Evolutionary conservation across 2,797 vertebrate genomes (phyloP), one percentile per base, ranked within the genome.

Genomic region (Hyperoplus lanceolatus): DNA sequence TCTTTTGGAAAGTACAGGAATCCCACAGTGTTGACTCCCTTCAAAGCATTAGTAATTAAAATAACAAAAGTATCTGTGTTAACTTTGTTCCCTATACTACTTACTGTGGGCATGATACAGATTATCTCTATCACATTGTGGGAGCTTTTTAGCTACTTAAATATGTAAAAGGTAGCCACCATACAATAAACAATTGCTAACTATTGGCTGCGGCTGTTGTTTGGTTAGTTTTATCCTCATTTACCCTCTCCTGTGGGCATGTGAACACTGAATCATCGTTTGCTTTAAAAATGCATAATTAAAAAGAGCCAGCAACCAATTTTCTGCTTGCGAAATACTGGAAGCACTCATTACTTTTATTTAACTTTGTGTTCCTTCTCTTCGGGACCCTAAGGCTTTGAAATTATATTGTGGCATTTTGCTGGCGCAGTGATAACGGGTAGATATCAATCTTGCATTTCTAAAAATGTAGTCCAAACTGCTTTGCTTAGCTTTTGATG

Each of bases 321-420:
- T 80, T 75, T 80, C 21, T 72, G 64, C 80, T 82, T 84, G 65
- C 79, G 73, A 85, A 84, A 87, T 75, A 66, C 39, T 80, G 72
- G 46, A 82, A 72, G 48, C 64, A 46, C 38, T 73, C 74, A 71
- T 78, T 72, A 6, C 43, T 65, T 76, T 74, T 61, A 46, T 64
- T 75, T 51, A 14, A 48, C 12, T 64, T 3, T 42, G 65, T 67
- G 63, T 66, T 18, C 1, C 14, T 75, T 61, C 67, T 53, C 46
- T 36, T 55, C 4, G 57, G 65, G 58, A 83, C 75, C 89, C 83
- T 60, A 5, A 75, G 92, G 93, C 86, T 84, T 87, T 79, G 69
- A 88, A 90, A 90, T 91, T 78, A 80, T 67, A 74, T 67, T 87
- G 87, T 89, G 90, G 85, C 80, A 89, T 89, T 88, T 91, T 72